Evolutionary conservation across 2,113 vertebrate species (phyloP).

Genomic region (Zootoca vivipara): DNA sequence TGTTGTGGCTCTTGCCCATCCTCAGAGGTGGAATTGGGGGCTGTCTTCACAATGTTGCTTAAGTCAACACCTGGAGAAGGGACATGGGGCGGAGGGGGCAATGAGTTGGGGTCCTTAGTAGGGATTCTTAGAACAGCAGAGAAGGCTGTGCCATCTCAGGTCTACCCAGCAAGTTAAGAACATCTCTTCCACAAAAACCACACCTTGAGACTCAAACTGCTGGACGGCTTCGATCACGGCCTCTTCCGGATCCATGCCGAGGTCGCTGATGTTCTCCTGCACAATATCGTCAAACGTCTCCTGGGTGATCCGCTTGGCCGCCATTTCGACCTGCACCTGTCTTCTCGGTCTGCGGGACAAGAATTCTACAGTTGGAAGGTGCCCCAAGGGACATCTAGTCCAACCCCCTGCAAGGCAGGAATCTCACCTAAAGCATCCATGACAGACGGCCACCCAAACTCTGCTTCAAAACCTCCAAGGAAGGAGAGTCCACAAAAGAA

Average conservation of each 20-base stretch:
- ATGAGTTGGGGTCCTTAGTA: too few relatives aligned
- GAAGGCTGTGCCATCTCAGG: not conserved
- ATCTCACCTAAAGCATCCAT: too few relatives aligned
- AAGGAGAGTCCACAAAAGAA: too few relatives aligned
- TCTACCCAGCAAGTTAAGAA: too few relatives aligned
- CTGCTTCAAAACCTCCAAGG: too few relatives aligned
- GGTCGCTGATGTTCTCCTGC: conserved; percentile 89
- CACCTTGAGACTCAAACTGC: conserved; percentile 96
- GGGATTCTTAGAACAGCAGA: too few relatives aligned
- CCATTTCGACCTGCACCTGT: conserved; percentile 73
- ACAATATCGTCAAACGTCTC: conserved; percentile 93
- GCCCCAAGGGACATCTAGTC: too few relatives aligned
- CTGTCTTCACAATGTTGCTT: conserved; percentile 87
- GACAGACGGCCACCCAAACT: too few relatives aligned
- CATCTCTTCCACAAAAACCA: not conserved
- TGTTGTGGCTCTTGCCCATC: conserved; percentile 78
- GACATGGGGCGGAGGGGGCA: too few relatives aligned
- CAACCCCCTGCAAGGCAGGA: too few relatives aligned
- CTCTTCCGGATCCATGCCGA: conserved; percentile 88
- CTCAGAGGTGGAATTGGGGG: conserved; percentile 58
- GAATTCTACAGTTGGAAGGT: too few relatives aligned
- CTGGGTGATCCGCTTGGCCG: conserved; percentile 85
- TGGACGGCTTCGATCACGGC: conserved; percentile 88
- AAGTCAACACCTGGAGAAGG: conserved; percentile 87
- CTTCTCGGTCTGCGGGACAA: not conserved